Conservation (phyloP, 2,888 invertebrate genomes). For the Phortica okadai region DNA sequence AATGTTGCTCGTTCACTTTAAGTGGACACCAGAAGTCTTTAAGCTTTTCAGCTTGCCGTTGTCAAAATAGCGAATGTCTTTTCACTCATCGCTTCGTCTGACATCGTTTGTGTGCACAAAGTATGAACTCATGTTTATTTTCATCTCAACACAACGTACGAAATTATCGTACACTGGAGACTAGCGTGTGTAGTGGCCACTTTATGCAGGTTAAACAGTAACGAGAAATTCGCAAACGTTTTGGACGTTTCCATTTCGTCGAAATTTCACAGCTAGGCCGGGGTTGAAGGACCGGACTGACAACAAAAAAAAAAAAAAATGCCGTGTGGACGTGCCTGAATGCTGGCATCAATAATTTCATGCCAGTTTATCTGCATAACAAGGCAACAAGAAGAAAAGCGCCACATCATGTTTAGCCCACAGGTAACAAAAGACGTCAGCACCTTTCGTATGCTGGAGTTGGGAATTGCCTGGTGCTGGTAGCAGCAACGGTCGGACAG, state of each 20-base stretch:
- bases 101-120: constrained; percentile 6
- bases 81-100: neutral
- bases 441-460: constrained; percentile 6
- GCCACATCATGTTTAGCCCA: constrained; percentile 19
- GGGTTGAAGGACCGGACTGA: constrained; percentile 16
- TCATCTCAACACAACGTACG: neutral
- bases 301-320: constrained; percentile 17
- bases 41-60: neutral
- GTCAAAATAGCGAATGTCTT: neutral
- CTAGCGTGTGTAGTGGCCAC: neutral
- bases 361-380: constrained; percentile 55
- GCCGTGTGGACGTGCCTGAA: constrained; percentile 51
- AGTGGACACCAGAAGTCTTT: neutral
- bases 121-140: constrained; percentile 9
- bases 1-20: neutral
- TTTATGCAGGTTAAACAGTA: constrained; percentile 22
- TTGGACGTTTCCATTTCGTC: neutral
- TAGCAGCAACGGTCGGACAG: no score
- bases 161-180: constrained; percentile 27
- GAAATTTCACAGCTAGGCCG: neutral
- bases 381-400: constrained; percentile 11
- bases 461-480: neutral
- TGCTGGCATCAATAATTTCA: constrained; percentile 67
- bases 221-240: constrained; percentile 5
- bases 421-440: constrained; percentile 26